Base-by-base conservation (phyloP, 2,888 invertebrate genomes). In the Cantharis rufa region DNA sequence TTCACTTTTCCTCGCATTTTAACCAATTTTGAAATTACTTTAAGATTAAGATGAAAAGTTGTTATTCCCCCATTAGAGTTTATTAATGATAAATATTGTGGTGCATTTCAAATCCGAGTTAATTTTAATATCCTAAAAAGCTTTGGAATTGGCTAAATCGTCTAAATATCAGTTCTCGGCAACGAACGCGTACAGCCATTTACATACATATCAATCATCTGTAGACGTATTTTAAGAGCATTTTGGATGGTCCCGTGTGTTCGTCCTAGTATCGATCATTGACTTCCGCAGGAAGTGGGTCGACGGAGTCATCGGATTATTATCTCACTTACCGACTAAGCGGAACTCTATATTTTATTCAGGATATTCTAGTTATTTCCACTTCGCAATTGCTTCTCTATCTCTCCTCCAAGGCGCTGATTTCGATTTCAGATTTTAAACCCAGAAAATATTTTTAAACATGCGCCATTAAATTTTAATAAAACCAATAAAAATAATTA, bases 301-400 rank as follows among this genome's bases (percentile, higher is more conserved):
- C 84, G 83, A 79, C 82, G 80, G 80, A 83, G 78, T 83, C 83
- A 83, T 82, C 82, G 83, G 84, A 85, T 85, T 83, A 85, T 85
- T 85, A 85, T 85, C 84, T 84, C 83, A 84, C 83, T 83, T 83
- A 83, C 84, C 81, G 82, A 83, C 82, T 82, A 82, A 84, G 83
- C 83, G 84, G 83, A 84, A 84, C 82, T 84, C 84, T 83, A 85
- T 85, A 86, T 86, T 86, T 86, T 86, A 86, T 86, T 85, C 85
- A 83, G 84, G 84, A 84, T 86, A 84, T 86, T 84, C 85, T 81
- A 82, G 84, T 84, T 84, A 85, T 85, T 85, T 85, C 83, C 84
- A 84, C 80, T 84, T 83, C 81, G 84, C 83, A 84, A 86, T 84
- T 84, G 84, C 84, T 81, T 79, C 48, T 48, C 80, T 80, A 83